Percentiles rank a stretch among this genome's conserved stretches.
These are phyloP conservation scores for Thelaira solivaga DNA, from an alignment of 2,888 invertebrate genomes.

Conservation along the genomic window DNA sequence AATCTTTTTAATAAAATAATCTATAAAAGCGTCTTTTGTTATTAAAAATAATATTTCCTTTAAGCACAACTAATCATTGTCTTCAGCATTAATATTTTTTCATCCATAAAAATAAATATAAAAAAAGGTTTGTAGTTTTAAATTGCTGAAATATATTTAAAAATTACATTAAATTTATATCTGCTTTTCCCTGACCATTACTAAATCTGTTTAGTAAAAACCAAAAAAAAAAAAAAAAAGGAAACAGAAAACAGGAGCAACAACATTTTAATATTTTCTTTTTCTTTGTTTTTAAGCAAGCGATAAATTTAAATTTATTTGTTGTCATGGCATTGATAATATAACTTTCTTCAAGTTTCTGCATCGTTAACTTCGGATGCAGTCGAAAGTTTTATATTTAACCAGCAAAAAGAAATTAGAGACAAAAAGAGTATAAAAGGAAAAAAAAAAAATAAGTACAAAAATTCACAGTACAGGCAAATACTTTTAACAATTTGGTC, in stretches of 20 bases:
- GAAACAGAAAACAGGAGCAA: constrained; percentile 42
- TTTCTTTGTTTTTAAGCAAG: constrained; percentile 39
- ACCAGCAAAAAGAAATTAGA: constrained; percentile 32
- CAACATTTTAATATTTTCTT: too few species aligned
- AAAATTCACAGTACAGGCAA: too few species aligned
- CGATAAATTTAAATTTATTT: constrained; percentile 76
- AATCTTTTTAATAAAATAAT: not conserved
- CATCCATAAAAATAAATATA: constrained; percentile 21
- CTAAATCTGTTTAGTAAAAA: not conserved
- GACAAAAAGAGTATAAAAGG: not conserved
- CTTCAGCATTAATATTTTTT: not conserved
- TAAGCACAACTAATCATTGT: not conserved
- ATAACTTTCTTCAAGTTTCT: constrained; percentile 76
- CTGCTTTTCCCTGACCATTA: not conserved
- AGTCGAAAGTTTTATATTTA: constrained; percentile 73
- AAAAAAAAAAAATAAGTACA: not conserved
- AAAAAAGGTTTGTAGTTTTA: constrained; percentile 31
- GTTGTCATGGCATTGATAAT: constrained; percentile 75
- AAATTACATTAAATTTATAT: not conserved
- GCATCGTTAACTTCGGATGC: constrained; percentile 75
- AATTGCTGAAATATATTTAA: constrained; percentile 9
- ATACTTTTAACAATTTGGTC: constrained; percentile 19
- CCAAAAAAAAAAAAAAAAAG: not conserved
- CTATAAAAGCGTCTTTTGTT: not conserved
- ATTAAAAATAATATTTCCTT: not conserved